Percentiles rank a stretch among this genome's conserved stretches.
Conservation (phyloP, 2,113 vertebrate species). For the Macquaria ambigua region DNA sequence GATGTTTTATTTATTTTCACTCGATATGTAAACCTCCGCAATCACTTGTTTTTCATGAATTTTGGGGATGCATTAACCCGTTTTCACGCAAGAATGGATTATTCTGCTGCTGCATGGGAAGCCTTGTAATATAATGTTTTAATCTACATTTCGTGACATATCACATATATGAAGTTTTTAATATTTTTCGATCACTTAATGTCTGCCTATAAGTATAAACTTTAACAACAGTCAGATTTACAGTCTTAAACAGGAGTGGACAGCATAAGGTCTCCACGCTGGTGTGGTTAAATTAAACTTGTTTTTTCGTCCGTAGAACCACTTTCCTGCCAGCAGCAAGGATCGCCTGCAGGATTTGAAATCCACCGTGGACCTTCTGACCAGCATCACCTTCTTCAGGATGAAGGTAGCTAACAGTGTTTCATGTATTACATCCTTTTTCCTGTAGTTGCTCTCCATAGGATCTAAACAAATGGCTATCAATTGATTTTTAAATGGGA, state of each 20-base stretch:
- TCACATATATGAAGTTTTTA: background rate
- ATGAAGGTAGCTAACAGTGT: slow-evolving; percentile 90
- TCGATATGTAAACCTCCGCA: background rate
- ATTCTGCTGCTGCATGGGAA: background rate
- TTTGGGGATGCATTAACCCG: background rate
- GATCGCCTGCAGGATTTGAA: slow-evolving; percentile 96
- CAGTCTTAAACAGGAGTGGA: too few relatives aligned
- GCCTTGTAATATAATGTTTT: background rate
- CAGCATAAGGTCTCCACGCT: too few relatives aligned
- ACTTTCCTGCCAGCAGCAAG: slow-evolving; percentile 95
- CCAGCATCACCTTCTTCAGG: slow-evolving; percentile 99
- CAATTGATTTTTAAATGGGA: background rate
- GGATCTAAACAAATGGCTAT: background rate
- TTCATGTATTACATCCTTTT: background rate
- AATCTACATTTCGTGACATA: background rate
- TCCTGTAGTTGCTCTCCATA: background rate
- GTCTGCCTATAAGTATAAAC: background rate
- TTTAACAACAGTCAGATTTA: background rate
- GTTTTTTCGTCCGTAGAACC: slow-evolving; percentile 87
- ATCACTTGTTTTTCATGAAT: background rate
- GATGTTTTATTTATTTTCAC: background rate
- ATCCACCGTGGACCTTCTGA: slow-evolving; percentile 97
- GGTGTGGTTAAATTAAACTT: background rate
- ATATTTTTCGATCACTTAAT: background rate
- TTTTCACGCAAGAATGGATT: background rate